Evolutionary conservation across 2,888 invertebrate species (phyloP), one percentile per base, ranked within the genome.

Genomic region (Metalampra italica): DNA sequence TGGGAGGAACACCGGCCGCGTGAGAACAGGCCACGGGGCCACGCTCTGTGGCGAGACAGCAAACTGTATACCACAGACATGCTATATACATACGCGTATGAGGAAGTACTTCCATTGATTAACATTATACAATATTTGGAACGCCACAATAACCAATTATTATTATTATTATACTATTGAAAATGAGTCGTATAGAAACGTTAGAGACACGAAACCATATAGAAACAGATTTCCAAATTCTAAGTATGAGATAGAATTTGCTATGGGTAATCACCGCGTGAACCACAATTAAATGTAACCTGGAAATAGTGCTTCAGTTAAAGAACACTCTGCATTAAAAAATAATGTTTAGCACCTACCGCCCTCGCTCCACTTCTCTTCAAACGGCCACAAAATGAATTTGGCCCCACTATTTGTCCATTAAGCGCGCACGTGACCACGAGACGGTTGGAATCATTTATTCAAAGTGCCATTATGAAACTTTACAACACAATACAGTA

Each of bases 1-100:
- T 34, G 47, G 49, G 51, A 48, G 47, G 58, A 60, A 14, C 30
- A 7, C 29, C 51, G 55, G 50, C 54, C 43, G 50, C 70, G 69
- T 75, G 76, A 58, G 75, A 76, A 68, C 61, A 62, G 71, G 68
- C 68, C 71, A 75, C 62, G 67, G 59, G 71, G 75, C 64, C 74
- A 73, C 55, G 52, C 49, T 60, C 49, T 60, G 43, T 41, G 62
- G 65, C 64, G 53, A 61, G 58, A 57, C 58, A n/a, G n/a, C n/a
- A n/a, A n/a, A n/a, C n/a, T n/a, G n/a, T n/a, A n/a, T n/a, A n/a
- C n/a, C n/a, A n/a, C n/a, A n/a, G n/a, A n/a, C n/a, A 62, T 59
- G 57, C 14, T 39, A 37, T 22, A 22, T 22, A 22, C 2, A 2
- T 22, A 22, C 22, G 41, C 34, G 43, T 34, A 49, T 41, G 39